Evolutionary conservation across 2,888 invertebrate genomes (phyloP).

Genomic region (Cheilosia vulpina): DNA sequence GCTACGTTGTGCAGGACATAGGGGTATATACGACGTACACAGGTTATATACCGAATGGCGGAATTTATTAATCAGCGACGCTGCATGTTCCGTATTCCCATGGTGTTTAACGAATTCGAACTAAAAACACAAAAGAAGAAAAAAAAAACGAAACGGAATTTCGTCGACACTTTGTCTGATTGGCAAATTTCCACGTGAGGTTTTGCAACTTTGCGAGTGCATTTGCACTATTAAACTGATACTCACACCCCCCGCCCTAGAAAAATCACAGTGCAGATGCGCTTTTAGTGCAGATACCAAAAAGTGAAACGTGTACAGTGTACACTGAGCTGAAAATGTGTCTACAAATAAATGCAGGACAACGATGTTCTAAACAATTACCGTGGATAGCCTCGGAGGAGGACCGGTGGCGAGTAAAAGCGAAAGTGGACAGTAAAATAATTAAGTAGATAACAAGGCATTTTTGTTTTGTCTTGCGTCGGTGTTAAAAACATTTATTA

Average conservation of each 20-base stretch:
- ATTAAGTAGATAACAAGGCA: background rate
- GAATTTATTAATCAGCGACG: slow-evolving; percentile 31
- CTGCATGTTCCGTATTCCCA: slow-evolving; percentile 16
- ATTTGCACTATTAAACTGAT: slow-evolving; percentile 17
- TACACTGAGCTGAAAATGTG: slow-evolving; percentile 23
- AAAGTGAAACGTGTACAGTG: slow-evolving; percentile 16
- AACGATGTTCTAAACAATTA: slow-evolving; percentile 29
- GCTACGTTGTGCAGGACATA: background rate
- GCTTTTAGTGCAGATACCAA: slow-evolving; percentile 1
- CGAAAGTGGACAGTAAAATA: slow-evolving; percentile 26
- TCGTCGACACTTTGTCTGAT: slow-evolving; percentile 57
- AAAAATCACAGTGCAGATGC: background rate
- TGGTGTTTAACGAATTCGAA: background rate
- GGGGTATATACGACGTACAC: background rate
- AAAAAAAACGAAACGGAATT: background rate
- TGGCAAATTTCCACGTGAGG: slow-evolving; percentile 42
- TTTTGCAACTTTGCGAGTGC: slow-evolving; percentile 43
- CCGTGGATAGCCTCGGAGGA: background rate
- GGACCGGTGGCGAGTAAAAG: slow-evolving; percentile 20
- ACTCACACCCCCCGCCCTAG: background rate
- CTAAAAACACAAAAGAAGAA: background rate
- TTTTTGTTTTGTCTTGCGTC: background rate
- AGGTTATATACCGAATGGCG: background rate
- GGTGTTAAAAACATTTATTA: background rate
- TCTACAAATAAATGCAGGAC: slow-evolving; percentile 57